Base-by-base conservation (phyloP, 2,113 vertebrate species). In the Microcebus tavaratra region DNA sequence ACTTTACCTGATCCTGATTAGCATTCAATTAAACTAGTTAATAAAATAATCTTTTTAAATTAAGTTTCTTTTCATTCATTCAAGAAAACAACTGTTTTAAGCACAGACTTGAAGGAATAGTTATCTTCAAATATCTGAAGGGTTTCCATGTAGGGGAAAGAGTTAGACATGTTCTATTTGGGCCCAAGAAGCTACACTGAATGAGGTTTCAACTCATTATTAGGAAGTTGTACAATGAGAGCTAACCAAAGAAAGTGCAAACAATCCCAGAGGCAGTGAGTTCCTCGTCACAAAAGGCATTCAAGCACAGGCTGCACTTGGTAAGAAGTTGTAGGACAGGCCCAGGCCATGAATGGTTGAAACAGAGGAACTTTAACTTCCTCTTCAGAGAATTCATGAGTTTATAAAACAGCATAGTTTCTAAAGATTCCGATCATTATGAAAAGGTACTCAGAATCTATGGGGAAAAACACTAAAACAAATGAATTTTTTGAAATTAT, bases 21-120 rank as follows among this genome's bases (percentile, higher is more conserved):
- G 57, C 20, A 96, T 59, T 89, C 90, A 59, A 8, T 42, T 84
- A 83, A 61, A 75, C 48, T 45, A 91, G 27, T 21, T 73, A 68
- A 65, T 42, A 17, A 85, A 92, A 90, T 5, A 88, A 92, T 76
- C 34, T 78, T 70, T 29, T n/a, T 34, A 76, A 91, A 85, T 78
- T 63, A 91, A 86, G n/a, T 78, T 70, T 79, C 39, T 83, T 95
- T 91, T 70, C 23, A 50, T 88, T 82, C 81, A 76, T 67, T 81
- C 42, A 81, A 76, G 39, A 72, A 29, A 92, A 82, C 34, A 36
- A 78, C 61, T 67, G 5, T 91, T 86, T 82, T 78, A 94, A 85
- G 21, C 6, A 92, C 2, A 3, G 42, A 67, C 31, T 39, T 95
- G 29, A 27, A 84, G 29, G 83, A 76, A 88, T 15, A 80, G 5